Base-by-base conservation (phyloP, 2,888 invertebrate genomes). In the Lomographa bimaculata region DNA sequence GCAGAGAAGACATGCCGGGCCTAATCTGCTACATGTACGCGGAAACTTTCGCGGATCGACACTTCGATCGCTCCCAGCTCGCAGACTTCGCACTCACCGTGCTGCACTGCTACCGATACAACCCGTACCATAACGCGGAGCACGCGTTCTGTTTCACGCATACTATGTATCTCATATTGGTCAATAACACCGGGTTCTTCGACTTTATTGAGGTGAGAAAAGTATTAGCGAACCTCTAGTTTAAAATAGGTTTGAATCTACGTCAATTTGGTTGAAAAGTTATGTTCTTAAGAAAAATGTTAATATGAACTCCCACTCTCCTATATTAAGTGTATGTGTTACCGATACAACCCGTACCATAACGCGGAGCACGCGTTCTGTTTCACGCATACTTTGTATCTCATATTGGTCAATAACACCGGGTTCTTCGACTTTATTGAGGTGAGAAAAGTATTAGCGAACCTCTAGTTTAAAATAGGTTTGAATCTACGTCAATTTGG, bases 71-170 rank as follows among this genome's bases (percentile, higher is more conserved):
- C 3, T 43, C 52, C 0, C 54, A 53, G 1, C 51, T 91, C 8
- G 83, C 83, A 0, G 79, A 86, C 55, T 92, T 92, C 57, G 71
- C 90, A 0, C 67, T 92, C 5, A 86, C 90, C 0, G 73, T 90
- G 1, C 64, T 89, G 0, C 43, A 57, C 7, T 76, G 79, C 42
- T 92, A 92, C 54, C 71, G 92, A 1, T 50, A 75, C 19, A 91
- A 91, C 50, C 89, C 91, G 0, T 93, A 92, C 55, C 92, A 93
- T 54, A 92, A 92, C 63, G 91, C 91, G 1, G 91, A 91, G 32
- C 93, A 93, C 51, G 92, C 91, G 0, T 92, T 92, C 65, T 89
- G 87, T 34, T 92, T 92, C 32, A 86, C 90, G 0, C 92, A 93
- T 60, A 91, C 91, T 25, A 90, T 92, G 90, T 92, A 79, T 50